Base-by-base conservation (phyloP, 2,113 vertebrate species). In the Ariopsis seemanni region DNA sequence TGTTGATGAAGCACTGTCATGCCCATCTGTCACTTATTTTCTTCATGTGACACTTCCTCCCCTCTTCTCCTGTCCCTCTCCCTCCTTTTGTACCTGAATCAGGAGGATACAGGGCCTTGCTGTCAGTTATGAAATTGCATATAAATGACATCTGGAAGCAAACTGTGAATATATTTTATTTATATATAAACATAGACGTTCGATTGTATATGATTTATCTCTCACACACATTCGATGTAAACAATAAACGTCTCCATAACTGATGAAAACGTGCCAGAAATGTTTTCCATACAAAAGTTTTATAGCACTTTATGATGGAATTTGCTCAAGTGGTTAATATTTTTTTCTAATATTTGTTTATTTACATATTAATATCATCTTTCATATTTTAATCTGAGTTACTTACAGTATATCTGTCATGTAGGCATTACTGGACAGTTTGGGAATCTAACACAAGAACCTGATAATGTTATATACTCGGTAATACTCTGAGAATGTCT, bases 1-100 rank as follows among this genome's bases (percentile, higher is more conserved):
- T 91, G 91, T 86, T 92, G 91, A 94, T 93, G 91, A 91, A 92
- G 93, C 92, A 87, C 90, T 89, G 91, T 89, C 91, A 92, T 90
- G 90, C 93, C 92, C 91, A 95, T 94, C 93, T 94, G 94, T 94
- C 93, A 94, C 92, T 91, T 87, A 89, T 85, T 91, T 88, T 80
- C 42, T 48, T 84, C 88, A 86, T 81, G 83, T 85, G 67, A 65
- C 67, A 72, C 53, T 53, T 63, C 85, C 72, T 83, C 65, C n/a
- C 48, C 30, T 34, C 86, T 48, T 62, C 62, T 71, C 72, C 42
- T 50, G 42, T 42, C 42, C 71, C 42, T 25, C 80, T 55, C 22
- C 72, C 17, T 50, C 60, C 22, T 78, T 82, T 65, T n/a, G 18
- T 83, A 72, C 62, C 58, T 48, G 55, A 72, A 84, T 69, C 48